Evolutionary conservation across 2,888 invertebrate genomes (phyloP), one percentile per base, ranked within the genome.

Genomic region (Hyles lineata): DNA sequence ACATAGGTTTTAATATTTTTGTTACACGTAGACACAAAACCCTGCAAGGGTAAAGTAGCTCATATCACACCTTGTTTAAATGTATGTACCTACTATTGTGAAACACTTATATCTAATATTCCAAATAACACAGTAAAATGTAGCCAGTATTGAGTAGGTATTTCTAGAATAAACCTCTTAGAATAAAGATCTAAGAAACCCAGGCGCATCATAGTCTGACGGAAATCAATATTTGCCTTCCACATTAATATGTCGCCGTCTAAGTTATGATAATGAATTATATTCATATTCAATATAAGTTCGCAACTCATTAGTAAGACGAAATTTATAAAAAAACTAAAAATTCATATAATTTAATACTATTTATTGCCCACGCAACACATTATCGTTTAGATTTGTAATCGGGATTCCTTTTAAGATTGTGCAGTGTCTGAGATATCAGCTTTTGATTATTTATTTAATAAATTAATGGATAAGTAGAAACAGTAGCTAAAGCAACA

Each of bases 201-300:
- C 17, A 6, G 55, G 0, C 55, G n/a, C 7, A 55, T 55, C 55
- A n/a, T 15, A 15, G 25, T 60, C 15, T 25, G n/a, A 60, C 6
- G 17, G 25, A 60, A 25, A 60, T 60, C 25, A 23, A 21, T 7
- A 15, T 35, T 43, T 62, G n/a, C 32, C 19, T n/a, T 63, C 43
- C n/a, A 43, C 63, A 63, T 62, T 3, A n/a, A 62, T 43, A 63
- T 43, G 32, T 21, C 35, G 21, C 11, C 21, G 4, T 32, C n/a
- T 35, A 62, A 63, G 23, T 43, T 43, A 63, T 63, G 43, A 63
- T 63, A 63, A 43, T 62, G 62, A 63, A 43, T 35, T 23, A 63
- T 43, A 43, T 63, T 63, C 23, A 63, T 63, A 63, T 63, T n/a
- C 15, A 21, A 43, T 21, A 43, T 21, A 9, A 11, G 43, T 63